Base-by-base conservation (phyloP, 2,888 invertebrate species). In the Pecten maximus region DNA sequence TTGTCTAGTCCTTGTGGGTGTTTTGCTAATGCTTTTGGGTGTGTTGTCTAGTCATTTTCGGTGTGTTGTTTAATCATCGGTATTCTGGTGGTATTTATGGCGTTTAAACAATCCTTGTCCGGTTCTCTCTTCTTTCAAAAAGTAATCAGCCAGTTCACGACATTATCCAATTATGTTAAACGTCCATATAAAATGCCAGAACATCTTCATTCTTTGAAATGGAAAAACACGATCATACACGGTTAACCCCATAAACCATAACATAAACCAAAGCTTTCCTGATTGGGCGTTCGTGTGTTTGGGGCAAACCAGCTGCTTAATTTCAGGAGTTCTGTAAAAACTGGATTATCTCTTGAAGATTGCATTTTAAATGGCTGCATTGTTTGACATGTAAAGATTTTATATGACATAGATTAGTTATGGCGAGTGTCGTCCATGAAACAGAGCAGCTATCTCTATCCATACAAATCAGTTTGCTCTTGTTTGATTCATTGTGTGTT, bases 141-240 rank as follows among this genome's bases (percentile, higher is more conserved):
- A 74, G 6, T 74, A 35, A 74, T 74, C 35, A 74, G 74, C 74
- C 74, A 35, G 35, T 74, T 74, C 74, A 74, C 74, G 12, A 74
- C 28, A 74, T 74, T 19, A 74, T 74, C 74, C 74, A 74, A 74
- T 74, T 74, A 35, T 35, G 35, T 74, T 74, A 74, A 74, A 74
- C 74, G 35, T 74, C 74, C 28, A 3, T 74, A 74, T 74, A 74
- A 74, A 74, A 74, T 23, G 35, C 74, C 74, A 74, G 74, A 74
- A 74, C 74, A 74, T 74, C 28, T 74, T 74, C 74, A 74, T 74
- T 74, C 74, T 12, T 74, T 35, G 74, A 74, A 74, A 74, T 35
- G 28, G 28, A 74, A 74, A 74, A 74, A 74, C 19, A 28, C 50
- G 35, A 74, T 74, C 74, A 35, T 28, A 74, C 74, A 74, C 74